These are phyloP conservation scores for Plagiodera versicolora DNA, from an alignment of 2,888 invertebrate species.

Conservation along the genomic window DNA sequence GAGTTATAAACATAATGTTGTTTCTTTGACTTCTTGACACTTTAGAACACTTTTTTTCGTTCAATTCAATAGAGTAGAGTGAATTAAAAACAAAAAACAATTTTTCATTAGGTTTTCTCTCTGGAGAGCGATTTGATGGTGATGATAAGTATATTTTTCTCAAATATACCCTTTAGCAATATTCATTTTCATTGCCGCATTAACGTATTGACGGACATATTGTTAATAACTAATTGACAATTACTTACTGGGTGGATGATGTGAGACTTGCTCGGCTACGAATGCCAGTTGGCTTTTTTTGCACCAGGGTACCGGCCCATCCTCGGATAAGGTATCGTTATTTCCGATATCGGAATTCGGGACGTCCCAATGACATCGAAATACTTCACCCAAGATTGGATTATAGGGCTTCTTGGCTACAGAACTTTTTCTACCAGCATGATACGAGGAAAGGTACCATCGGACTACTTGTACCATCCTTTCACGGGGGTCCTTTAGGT, in stretches of 20 bases:
- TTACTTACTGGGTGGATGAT: conserved; percentile 90
- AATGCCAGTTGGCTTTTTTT: conserved; percentile 85
- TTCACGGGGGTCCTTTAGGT: conserved; percentile 81
- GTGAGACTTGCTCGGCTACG: conserved; percentile 97
- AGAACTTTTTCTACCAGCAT: conserved; percentile 95
- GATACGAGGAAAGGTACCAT: conserved; percentile 98
- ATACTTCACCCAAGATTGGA: conserved; percentile 96
- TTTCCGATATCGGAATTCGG: conserved; percentile 40
- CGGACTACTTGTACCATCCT: conserved; percentile 92
- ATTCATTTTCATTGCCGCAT: no score
- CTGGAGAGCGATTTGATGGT: no score
- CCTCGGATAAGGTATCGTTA: conserved; percentile 63
- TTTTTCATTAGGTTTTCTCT: no score
- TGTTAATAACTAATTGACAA: neutral
- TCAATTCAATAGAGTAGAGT: no score
- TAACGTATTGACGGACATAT: no score
- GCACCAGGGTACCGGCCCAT: conserved; percentile 93
- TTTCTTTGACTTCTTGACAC: no score
- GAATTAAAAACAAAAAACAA: no score
- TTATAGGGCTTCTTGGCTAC: conserved; percentile 99
- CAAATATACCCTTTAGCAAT: no score
- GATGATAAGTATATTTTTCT: no score
- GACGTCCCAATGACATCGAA: conserved; percentile 85
- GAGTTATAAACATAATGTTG: no score
- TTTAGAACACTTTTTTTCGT: no score